Evolutionary conservation across 2,797 vertebrate species (phyloP).

Genomic region (Thamnophis elegans): DNA sequence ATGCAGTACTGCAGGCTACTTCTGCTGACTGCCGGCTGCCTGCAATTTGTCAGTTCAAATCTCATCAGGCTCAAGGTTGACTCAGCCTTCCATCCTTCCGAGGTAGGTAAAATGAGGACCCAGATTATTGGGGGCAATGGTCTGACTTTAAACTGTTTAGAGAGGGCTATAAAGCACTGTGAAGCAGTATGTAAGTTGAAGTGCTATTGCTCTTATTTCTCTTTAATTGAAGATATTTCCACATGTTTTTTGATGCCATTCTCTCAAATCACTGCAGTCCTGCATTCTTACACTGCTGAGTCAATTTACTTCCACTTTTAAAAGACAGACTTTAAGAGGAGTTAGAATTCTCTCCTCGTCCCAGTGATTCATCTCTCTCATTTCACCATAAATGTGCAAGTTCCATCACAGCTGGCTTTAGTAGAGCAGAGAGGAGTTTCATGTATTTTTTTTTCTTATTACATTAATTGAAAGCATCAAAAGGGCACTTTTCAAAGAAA

Average conservation of each 20-base stretch:
- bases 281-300: background rate
- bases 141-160: too few species aligned
- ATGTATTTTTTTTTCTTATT: background rate
- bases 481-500: background rate
- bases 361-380: background rate
- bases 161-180: too few species aligned
- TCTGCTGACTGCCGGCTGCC: too few species aligned
- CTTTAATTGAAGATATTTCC: background rate
- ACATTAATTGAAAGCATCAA: background rate
- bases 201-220: background rate
- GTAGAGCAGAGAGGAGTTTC: background rate
- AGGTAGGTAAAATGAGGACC: too few species aligned
- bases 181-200: too few species aligned
- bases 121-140: too few species aligned
- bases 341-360: background rate
- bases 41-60: too few species aligned
- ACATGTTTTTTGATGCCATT: background rate
- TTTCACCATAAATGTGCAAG: background rate
- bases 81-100: too few species aligned
- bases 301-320: background rate
- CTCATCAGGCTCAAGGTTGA: too few species aligned
- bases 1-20: too few species aligned
- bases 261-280: background rate
- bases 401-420: background rate
- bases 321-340: background rate